These are phyloP conservation scores for Cotesia congregata DNA, from an alignment of 2,888 invertebrate genomes.

Conservation along the genomic window DNA sequence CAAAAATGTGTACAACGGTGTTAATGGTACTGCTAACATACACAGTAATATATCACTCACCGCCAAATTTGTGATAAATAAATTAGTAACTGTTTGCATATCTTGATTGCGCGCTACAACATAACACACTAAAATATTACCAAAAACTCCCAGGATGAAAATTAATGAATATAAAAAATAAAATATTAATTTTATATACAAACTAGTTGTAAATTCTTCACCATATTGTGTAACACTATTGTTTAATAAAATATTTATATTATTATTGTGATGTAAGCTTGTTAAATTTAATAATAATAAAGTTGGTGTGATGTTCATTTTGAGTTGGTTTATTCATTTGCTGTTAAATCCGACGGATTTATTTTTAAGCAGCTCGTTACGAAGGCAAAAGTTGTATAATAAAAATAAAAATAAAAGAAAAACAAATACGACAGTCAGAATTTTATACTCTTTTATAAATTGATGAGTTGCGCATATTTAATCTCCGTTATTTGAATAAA, in stretches of 20 bases:
- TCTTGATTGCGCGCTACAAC: conserved; percentile 93
- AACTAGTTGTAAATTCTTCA: conserved; percentile 72
- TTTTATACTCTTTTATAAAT: neutral
- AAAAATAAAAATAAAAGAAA: neutral
- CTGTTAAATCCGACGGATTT: neutral
- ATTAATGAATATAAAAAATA: conserved; percentile 83
- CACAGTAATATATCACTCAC: conserved; percentile 95
- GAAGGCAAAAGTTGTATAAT: neutral
- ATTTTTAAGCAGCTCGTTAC: neutral
- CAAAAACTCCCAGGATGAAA: conserved; percentile 90
- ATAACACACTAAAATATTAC: conserved; percentile 92
- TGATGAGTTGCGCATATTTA: neutral
- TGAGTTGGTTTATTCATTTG: neutral
- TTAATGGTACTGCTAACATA: conserved; percentile 94
- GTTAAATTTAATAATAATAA: neutral
- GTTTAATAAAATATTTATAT: neutral
- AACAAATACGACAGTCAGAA: neutral
- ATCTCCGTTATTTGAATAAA: neutral
- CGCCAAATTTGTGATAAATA: conserved; percentile 97
- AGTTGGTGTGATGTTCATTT: neutral
- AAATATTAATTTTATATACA: conserved; percentile 81
- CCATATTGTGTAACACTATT: conserved; percentile 16
- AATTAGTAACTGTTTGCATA: conserved; percentile 98
- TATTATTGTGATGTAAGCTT: neutral
- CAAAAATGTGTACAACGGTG: conserved; percentile 93